Base-by-base conservation (phyloP, 2,113 vertebrate species). In the Pluvianellus socialis region DNA sequence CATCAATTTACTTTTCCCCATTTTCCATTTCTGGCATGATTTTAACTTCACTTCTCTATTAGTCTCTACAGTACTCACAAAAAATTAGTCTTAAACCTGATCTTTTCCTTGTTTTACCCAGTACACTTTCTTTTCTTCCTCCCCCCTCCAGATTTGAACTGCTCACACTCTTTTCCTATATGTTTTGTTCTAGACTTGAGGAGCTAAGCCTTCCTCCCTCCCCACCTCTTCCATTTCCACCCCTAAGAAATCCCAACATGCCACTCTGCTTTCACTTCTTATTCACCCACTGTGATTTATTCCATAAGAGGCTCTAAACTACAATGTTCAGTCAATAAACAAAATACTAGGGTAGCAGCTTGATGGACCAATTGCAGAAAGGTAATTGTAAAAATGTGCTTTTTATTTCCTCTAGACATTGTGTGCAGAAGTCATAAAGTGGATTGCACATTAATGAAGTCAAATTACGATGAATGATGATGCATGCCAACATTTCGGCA, bases 381-480 rank as follows among this genome's bases (percentile, higher is more conserved):
- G 62, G 58, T 21, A 76, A 93, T 79, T 94, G 74, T 24, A 52
- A 55, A 90, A 95, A 90, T 65, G 38, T 50, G 77, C 68, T 94
- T 97, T 97, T 96, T 94, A 83, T 94, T 96, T 91, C 75, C 74
- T 62, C 12, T 30, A 84, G 55, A 59, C 38, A 45, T 66, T 88
- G 67, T 90, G 42, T 83, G 76, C 76, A 92, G 50, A 83, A 95
- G 74, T 66, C 66, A 71, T 16, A 16, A 44, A 66, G 33, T 42
- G 76, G 62, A 50, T 93, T 82, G 89, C 67, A 90, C 49, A 28
- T 72, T 91, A 86, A 71, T 94, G 73, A 95, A 96, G 83, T 92
- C 68, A 95, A 96, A 96, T 94, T 85, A 96, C 86, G 92, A 96
- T 81, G 79, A 94, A 96, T 87, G 93, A 92, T 94, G 71, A 79